Base-by-base conservation (phyloP, 2,113 vertebrate species). In the Neogobius melanostomus region DNA sequence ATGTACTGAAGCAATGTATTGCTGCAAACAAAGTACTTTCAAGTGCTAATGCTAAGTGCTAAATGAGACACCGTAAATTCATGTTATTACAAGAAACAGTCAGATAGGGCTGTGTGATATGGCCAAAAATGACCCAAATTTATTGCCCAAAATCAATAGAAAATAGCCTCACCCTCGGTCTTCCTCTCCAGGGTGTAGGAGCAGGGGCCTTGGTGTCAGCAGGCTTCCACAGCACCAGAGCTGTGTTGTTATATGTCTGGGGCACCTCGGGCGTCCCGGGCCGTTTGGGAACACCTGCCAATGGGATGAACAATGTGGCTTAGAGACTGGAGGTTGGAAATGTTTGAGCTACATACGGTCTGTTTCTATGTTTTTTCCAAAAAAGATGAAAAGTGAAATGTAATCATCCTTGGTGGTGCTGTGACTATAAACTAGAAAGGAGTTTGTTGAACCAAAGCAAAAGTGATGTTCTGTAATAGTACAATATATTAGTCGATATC, bases 181-280 rank as follows among this genome's bases (percentile, higher is more conserved):
- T 92, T 94, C 69, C 86, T 81, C 75, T 99, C 97, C 87, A 99
- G 85, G 0, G 86, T 93, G 88, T 98, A 98, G 1, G 93, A 96
- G 89, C 96, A 98, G 1, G 95, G 1, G 95, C 91, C 73, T 89
- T 94, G 60, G 93, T 93, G 69, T 97, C 95, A 0, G 94, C 92
- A 0, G 96, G 95, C 75, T 96, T 98, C 97, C 97, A 99, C 11
- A 97, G 86, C 66, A 98, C 95, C 89, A 99, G 85, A 0, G 95
- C 96, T 0, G 96, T 98, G 89, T 97, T 95, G 84, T 94, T 95
- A 81, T 96, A 98, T 8, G 93, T 96, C 88, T 98, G 97, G 5
- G 96, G 94, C 42, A 97, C 92, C 87, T 99, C 97, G 0, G 97
- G 97, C 6, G 95, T 96, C 4, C 95, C 94, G 0, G 97, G 95